Percentiles rank a stretch among this genome's conserved stretches.
Conservation (phyloP, 92 coral and sea anemone species). For the Desmophyllum pertusum region DNA sequence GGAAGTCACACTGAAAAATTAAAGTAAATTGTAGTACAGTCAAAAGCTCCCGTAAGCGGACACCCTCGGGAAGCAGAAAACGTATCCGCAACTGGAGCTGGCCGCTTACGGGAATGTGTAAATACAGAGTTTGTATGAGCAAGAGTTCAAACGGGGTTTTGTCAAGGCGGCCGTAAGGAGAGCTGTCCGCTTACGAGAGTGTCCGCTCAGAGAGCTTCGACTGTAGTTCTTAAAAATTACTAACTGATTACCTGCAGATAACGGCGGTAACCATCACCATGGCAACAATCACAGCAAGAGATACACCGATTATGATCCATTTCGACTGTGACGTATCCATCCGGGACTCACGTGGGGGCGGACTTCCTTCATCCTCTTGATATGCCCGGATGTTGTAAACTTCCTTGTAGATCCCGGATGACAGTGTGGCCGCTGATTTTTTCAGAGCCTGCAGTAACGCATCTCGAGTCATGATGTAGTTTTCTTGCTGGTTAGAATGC, state of each 20-base stretch:
- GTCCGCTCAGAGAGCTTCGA: not conserved
- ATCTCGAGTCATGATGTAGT: not conserved
- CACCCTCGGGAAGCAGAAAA: too few species aligned
- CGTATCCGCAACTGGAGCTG: too few species aligned
- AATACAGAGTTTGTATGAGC: too few species aligned
- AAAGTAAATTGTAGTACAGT: too few species aligned
- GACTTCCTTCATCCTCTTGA: not conserved
- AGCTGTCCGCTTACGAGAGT: too few species aligned
- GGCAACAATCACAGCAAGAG: constrained; percentile 16
- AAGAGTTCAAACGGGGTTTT: too few species aligned
- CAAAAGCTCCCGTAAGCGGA: too few species aligned
- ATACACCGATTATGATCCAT: constrained; percentile 36
- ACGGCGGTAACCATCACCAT: constrained; percentile 1
- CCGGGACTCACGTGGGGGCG: constrained; percentile 4
- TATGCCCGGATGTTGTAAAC: constrained; percentile 37
- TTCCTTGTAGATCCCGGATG: not conserved
- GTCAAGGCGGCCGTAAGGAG: too few species aligned
- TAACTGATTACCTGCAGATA: constrained; percentile 24
- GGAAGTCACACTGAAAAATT: too few species aligned
- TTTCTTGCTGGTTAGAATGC: not conserved
- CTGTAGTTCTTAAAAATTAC: not conserved
- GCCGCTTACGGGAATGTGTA: too few species aligned
- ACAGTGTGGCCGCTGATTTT: not conserved
- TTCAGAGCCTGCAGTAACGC: constrained; percentile 7
- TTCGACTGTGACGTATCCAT: not conserved